A percentile compares a stretch with the other conserved stretches of the same genome.
Conservation (phyloP, 2,113 vertebrate genomes). For the Rhipidura dahli region DNA sequence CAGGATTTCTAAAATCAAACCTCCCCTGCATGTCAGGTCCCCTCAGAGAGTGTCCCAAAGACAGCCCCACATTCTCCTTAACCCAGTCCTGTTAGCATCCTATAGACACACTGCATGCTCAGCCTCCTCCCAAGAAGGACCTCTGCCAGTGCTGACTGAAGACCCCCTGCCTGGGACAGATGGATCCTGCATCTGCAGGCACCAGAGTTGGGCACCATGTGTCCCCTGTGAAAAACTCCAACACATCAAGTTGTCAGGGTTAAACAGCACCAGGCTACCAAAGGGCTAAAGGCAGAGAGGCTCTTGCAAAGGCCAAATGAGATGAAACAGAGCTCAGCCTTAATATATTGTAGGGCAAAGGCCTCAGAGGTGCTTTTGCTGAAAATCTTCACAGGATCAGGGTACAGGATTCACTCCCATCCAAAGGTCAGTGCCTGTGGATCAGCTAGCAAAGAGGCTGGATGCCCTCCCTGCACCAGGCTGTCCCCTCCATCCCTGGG, state of each 20-base stretch:
- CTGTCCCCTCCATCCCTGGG: neutral
- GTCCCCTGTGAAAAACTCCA: neutral
- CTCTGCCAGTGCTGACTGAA: neutral
- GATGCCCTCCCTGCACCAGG: neutral
- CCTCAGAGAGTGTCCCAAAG: neutral
- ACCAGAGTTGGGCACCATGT: accelerated
- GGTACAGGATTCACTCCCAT: neutral
- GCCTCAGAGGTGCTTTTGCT: neutral
- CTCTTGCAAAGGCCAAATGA: neutral
- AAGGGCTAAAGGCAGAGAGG: neutral
- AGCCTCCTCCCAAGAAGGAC: neutral
- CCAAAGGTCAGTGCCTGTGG: neutral
- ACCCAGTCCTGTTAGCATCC: neutral
- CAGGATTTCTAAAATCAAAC: neutral
- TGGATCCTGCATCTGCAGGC: neutral
- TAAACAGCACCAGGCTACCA: neutral
- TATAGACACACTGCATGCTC: neutral
- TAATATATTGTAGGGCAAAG: neutral
- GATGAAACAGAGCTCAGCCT: neutral
- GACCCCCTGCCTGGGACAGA: neutral
- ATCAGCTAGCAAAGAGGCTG: neutral
- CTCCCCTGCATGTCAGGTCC: neutral
- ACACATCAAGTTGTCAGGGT: neutral
- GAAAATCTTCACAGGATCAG: neutral
- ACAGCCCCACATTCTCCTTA: neutral